Percentiles rank a stretch among this genome's conserved stretches.
Evolutionary conservation across 2,797 vertebrate genomes (phyloP).

Genomic region (Sternarchorhynchus goeldii): DNA sequence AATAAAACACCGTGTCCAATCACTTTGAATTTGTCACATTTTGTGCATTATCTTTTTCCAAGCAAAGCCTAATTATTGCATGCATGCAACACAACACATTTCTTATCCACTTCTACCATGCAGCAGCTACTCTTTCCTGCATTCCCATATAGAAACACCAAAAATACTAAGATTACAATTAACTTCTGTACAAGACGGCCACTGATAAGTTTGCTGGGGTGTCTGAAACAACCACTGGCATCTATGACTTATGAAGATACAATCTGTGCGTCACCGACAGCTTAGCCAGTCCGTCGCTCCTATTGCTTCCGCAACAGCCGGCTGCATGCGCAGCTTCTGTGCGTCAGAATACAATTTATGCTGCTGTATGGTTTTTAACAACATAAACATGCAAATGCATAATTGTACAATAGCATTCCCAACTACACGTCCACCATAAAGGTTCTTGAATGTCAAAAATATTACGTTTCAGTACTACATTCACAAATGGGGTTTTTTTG

Average conservation of each 20-base stretch:
- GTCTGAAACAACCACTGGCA: constrained; percentile 3
- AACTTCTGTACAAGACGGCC: constrained; percentile 46
- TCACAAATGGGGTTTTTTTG: constrained; percentile 7
- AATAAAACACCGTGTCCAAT: constrained; percentile 27
- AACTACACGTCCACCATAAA: neutral
- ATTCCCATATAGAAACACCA: constrained; percentile 66
- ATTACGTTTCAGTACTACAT: neutral
- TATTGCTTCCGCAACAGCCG: constrained; percentile 56
- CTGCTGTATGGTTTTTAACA: constrained; percentile 24
- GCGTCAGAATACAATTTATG: constrained; percentile 38
- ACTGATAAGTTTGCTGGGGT: constrained; percentile 21
- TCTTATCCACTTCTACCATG: constrained; percentile 74
- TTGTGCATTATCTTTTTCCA: constrained; percentile 40
- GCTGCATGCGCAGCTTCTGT: constrained; percentile 49
- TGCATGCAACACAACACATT: constrained; percentile 83
- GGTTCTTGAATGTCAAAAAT: neutral
- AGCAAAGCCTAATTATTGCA: constrained; percentile 81
- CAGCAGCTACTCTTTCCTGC: constrained; percentile 70
- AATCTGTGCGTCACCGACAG: constrained; percentile 33
- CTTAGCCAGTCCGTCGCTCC: constrained; percentile 33
- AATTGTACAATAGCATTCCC: neutral
- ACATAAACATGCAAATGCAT: constrained; percentile 47
- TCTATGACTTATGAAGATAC: neutral
- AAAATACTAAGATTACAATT: constrained; percentile 65
- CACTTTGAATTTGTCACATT: constrained; percentile 64